Evolutionary conservation across 2,113 vertebrate genomes (phyloP), one percentile per base, ranked within the genome.

Genomic region (Tychaedon coryphoeus): DNA sequence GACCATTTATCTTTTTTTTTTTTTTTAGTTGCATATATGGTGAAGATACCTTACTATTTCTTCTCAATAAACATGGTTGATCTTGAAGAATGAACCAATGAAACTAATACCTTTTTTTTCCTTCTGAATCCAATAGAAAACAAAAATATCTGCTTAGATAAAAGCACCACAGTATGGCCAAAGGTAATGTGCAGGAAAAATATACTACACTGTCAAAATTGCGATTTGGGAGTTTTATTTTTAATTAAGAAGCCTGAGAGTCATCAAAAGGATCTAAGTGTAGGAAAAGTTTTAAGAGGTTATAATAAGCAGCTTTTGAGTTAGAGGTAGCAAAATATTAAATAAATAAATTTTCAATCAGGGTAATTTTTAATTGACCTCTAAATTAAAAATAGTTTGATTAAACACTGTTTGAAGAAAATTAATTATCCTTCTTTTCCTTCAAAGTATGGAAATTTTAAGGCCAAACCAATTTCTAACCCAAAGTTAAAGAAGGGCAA

Each of bases 381-480:
- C 92, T 92, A 92, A 95, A 94, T 94, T 74, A 93, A 94, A 96
- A 96, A 76, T 42, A 94, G 64, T 95, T 86, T 94, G 56, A 96
- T 95, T 94, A 92, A 90, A 90, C 72, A 53, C 64, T 81, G 88
- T 94, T 96, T 97, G 96, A 97, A 96, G 94, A 94, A 96, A 95
- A 96, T 95, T 96, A 96, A 96, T 97, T 96, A 95, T 92, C 61
- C 45, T 88, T 66, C 60, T 77, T 92, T 96, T 95, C 75, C 90
- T 97, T 96, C 95, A 95, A 96, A 96, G 93, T 50, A 92, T 95
- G 92, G 92, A 96, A 95, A 93, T 96, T 93, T 96, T 90, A 82
- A 96, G 90, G 82, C 77, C 67, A 86, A 94, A 93, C 72, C 56
- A 75, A 77, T 93, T 95, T 95, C 67, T 71, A 93, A 90, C 43